Percentiles rank a stretch among this genome's conserved stretches.
Conservation (phyloP, 2,888 invertebrate genomes). For the Polydrusus pterygomalis region DNA sequence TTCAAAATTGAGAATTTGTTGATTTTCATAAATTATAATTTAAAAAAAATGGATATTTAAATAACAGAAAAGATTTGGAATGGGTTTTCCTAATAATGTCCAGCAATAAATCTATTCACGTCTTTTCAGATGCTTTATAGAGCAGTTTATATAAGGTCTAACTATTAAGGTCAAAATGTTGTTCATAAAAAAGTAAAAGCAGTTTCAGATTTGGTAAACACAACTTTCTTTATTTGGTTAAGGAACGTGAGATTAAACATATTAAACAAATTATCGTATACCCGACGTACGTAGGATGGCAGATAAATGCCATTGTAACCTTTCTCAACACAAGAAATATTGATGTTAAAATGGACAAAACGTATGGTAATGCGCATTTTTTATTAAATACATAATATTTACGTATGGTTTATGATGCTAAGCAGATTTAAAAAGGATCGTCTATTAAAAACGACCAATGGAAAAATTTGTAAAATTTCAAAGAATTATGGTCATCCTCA, state of each 20-base stretch:
- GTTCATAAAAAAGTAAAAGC: constrained; percentile 52
- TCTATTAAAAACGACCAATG: no score
- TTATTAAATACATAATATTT: no score
- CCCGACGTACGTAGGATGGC: constrained; percentile 30
- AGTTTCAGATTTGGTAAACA: constrained; percentile 45
- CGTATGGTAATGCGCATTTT: no score
- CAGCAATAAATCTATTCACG: constrained; percentile 2
- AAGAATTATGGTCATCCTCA: no score
- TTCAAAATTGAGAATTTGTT: no score
- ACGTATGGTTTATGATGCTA: no score
- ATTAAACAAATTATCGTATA: constrained; percentile 28
- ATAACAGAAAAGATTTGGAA: no score
- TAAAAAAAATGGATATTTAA: no score
- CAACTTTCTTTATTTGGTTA: constrained; percentile 50
- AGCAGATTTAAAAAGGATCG: no score
- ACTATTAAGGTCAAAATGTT: constrained; percentile 52
- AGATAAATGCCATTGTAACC: constrained; percentile 24
- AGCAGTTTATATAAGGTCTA: constrained; percentile 12
- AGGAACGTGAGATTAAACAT: constrained; percentile 43
- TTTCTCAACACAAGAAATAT: constrained; percentile 27
- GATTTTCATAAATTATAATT: no score
- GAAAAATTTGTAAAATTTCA: no score
- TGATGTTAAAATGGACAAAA: constrained; percentile 1
- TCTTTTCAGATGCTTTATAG: not conserved
- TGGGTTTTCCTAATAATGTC: not conserved